Evolutionary conservation across 1,140 invertebrate genomes (phyloP), one percentile per base, ranked within the genome.

Genomic region (Drosophila pandora): DNA sequence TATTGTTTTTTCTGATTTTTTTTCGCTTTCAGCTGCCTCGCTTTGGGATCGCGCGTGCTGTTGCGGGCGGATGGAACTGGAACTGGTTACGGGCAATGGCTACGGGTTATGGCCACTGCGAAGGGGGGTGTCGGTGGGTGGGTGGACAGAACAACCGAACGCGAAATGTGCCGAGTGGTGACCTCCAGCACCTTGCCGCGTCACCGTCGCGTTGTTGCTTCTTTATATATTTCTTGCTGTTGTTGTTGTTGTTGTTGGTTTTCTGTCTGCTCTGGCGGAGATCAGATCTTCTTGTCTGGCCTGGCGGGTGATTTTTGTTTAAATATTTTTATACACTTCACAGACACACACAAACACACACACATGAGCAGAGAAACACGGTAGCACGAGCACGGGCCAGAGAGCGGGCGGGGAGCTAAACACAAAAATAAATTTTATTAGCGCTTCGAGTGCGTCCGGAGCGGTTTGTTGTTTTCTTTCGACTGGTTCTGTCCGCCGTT

Each of bases 151-250:
- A 72, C 62, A 69, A 68, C 74, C 79, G 77, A 74, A 54, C 73
- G 82, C 77, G 77, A 84, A 84, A 84, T 84, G 74, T 80, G 74
- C 69, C 80, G 73, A 81, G 41, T 70, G 79, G 41, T 85, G 82
- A 85, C 82, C 82, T 85, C 82, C 83, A 85, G 82, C 82, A 77
- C 81, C 77, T 80, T 75, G 82, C 82, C 73, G 67, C 82, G 80
- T 74, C 71, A 75, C 71, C 82, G 79, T 74, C 69, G 67, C 79
- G 76, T 56, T 57, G 59, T 37, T 48, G 57, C 43, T 57, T 32
- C 7, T 41, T 4, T 41, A 5, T n/a, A 5, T 17, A 13, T 6
- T 5, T 41, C 12, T 53, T 49, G 58, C 22, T 52, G 58, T 28
- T 52, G 49, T 43, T 30, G 10, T 62, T 61, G 43, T 43, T 28